Evolutionary conservation across 2,113 vertebrate genomes (phyloP).

Genomic region (Bos indicus): DNA sequence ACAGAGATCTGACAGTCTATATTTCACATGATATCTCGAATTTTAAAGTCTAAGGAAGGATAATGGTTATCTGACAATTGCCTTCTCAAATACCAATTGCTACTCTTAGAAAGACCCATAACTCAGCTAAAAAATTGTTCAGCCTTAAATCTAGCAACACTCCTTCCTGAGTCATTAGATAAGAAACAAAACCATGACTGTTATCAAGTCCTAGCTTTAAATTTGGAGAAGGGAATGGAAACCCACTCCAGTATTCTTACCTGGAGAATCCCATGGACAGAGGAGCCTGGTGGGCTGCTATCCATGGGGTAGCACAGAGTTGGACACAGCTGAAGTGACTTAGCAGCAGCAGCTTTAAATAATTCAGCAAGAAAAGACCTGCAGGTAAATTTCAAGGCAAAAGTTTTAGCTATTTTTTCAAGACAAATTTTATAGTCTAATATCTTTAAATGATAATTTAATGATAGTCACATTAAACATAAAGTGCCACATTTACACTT

Average conservation of each 20-base stretch:
- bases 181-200: not conserved
- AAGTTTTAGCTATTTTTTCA: no score
- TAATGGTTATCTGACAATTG: not conserved
- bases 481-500: no score
- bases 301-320: not conserved
- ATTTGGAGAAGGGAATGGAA: not conserved
- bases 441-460: no score
- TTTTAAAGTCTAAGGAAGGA: not conserved
- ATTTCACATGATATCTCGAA: not conserved
- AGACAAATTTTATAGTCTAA: no score
- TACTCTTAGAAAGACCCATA: not conserved
- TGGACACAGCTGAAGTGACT: fast-evolving
- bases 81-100: not conserved
- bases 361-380: no score
- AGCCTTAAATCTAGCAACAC: not conserved
- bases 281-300: not conserved
- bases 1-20: not conserved
- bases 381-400: no score
- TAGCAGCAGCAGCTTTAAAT: not conserved
- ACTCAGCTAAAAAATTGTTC: not conserved
- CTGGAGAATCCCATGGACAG: not conserved
- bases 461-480: no score
- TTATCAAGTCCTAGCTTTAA: not conserved
- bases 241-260: not conserved
- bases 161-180: not conserved